Evolutionary conservation across 2,797 vertebrate genomes (phyloP), one percentile per base, ranked within the genome.

Genomic region (Enteromius argenteus): DNA sequence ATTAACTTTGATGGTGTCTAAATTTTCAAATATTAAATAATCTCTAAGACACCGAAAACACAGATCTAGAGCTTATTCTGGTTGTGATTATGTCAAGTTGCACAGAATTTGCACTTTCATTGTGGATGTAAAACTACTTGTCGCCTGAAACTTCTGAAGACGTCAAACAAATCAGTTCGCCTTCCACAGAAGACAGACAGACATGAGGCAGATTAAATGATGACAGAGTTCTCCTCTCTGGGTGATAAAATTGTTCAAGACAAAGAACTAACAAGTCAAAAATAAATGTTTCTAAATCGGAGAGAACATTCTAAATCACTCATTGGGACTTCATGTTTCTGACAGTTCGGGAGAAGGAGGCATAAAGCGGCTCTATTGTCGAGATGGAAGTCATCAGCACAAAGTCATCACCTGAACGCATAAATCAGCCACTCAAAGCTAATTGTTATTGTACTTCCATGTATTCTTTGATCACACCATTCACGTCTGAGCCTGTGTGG

Each of bases 391-490:
- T 74, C 60, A 53, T 46, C 46, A 75, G 64, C 80, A 64, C 56
- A 49, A 46, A 51, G 44, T 51, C 23, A 46, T 32, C 56, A 73
- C 19, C 56, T 32, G 60, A 68, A 68, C 4, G 17, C 35, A 69
- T 56, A 68, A 77, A 68, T 77, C 64, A 83, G 23, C 35, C 49
- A n/a, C 64, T 69, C 67, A 64, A 71, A 82, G 30, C 30, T 62
- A 64, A 82, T 82, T 82, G 69, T 74, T 64, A 74, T 82, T 64
- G 69, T 60, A 5, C 53, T 64, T 82, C 69, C 56, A 64, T 11
- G 42, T 82, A 64, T 62, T 64, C 30, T 74, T 72, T 72, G 51
- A 81, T 81, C 67, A 72, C 5, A 0, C 49, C 46, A 37, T 42
- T 30, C 67, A 71, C 3, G 10, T 44, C 19, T 2, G 56, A 80